These are phyloP conservation scores for Ectemnius continuus DNA, from an alignment of 2,888 invertebrate genomes.

Conservation along the genomic window DNA sequence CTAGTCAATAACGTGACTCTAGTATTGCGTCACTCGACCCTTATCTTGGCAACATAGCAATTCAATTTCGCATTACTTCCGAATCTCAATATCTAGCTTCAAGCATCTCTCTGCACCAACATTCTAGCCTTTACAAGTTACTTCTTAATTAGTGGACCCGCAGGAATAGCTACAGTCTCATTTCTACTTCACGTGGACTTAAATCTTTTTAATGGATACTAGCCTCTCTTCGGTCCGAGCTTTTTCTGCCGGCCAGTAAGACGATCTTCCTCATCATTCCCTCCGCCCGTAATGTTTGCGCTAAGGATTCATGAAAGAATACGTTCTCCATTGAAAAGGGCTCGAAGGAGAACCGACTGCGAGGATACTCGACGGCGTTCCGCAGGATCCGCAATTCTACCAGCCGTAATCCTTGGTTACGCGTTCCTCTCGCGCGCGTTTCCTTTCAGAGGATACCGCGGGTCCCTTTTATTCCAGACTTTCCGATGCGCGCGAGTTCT, in stretches of 20 bases:
- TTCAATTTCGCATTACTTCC: not conserved
- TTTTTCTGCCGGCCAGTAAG: slow-evolving; percentile 11
- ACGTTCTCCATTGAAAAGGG: slow-evolving; percentile 24
- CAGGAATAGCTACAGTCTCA: no score
- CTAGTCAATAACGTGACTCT: slow-evolving; percentile 27
- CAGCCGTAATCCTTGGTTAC: slow-evolving; percentile 43
- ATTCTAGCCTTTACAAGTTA: no score
- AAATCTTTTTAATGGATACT: slow-evolving; percentile 33
- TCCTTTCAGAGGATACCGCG: slow-evolving; percentile 34
- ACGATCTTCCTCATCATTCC: slow-evolving; percentile 10
- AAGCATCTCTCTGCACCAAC: no score
- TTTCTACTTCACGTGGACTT: slow-evolving; percentile 25
- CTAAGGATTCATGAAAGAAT: slow-evolving; percentile 19
- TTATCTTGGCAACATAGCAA: no score
- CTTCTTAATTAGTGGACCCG: no score
- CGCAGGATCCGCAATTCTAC: slow-evolving; percentile 39
- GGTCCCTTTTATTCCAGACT: slow-evolving; percentile 41
- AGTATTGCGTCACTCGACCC: slow-evolving; percentile 7
- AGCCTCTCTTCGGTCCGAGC: not conserved
- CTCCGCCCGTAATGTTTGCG: slow-evolving; percentile 18
- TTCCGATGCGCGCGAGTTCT: slow-evolving; percentile 20
- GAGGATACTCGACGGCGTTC: slow-evolving; percentile 13
- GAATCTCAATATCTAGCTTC: not conserved
- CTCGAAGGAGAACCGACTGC: slow-evolving; percentile 16
- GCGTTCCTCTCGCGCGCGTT: slow-evolving; percentile 35